Base-by-base conservation (phyloP, 2,888 invertebrate genomes). In the Pachycephus smyrnensis region DNA sequence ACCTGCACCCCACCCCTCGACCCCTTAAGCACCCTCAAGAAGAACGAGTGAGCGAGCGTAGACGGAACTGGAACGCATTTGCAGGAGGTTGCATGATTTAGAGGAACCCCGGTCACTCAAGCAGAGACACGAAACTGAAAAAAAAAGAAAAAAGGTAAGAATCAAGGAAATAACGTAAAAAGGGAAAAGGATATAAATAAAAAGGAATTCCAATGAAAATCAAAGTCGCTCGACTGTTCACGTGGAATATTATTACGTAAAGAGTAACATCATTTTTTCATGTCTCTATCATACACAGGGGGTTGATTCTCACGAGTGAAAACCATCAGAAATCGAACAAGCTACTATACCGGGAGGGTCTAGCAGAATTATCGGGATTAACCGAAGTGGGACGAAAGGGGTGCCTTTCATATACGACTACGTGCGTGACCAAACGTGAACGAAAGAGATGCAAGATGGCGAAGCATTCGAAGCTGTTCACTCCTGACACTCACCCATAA, bases 401-500 rank as follows among this genome's bases (percentile, higher is more conserved):
- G 15, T 71, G 12, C 71, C 11, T 71, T 71, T 71, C 71, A 12
- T 32, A 33, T 32, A 71, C 3, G 30, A 31, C 31, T 15, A 30
- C 71, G 30, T 30, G 71, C 71, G 71, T 32, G 71, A 71, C 31
- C 71, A 33, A 31, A 30, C 40, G 23, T 55, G 74, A 55, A 30
- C 75, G 40, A 35, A 69, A 75, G 32, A 74, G 76, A 37, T 68
- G 36, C 35, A 68, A 73, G 55, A 74, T 40, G 73, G 73, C 74
- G 71, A 75, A 37, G 40, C 33, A 69, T 36, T 68, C 40, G 37
- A 30, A 15, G 35, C 31, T 30, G 73, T 12, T 32, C 40, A 32
- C 55, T 76, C 80, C 37, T 75, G 40, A 55, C 40, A 55, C 40
- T 55, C 40, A 23, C 40, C 36, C 76, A 23, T 78, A 81, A 84